A percentile compares a stretch with the other conserved stretches of the same genome.
These are phyloP conservation scores for Microctonus brassicae DNA, from an alignment of 2,888 invertebrate genomes.

Conservation along the genomic window DNA sequence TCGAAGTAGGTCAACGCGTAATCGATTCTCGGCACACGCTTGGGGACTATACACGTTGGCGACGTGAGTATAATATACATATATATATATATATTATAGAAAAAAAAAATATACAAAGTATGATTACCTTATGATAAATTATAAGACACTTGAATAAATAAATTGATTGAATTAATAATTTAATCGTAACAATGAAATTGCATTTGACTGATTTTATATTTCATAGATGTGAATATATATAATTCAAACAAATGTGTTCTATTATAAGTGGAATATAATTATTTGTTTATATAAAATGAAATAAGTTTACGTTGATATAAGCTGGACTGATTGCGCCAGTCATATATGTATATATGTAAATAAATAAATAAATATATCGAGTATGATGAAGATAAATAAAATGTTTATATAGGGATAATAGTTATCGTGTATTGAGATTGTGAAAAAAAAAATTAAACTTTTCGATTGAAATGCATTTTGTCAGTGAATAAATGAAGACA, in stretches of 20 bases:
- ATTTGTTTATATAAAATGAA: background rate
- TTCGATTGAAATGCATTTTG: background rate
- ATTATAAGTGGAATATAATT: background rate
- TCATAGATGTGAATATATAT: background rate
- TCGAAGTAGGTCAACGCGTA: constrained; percentile 36
- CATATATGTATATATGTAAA: background rate
- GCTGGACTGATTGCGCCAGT: background rate
- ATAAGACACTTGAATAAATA: constrained; percentile 9
- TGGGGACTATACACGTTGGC: constrained; percentile 18
- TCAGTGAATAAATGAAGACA: background rate
- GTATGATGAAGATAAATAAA: no score
- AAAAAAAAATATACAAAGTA: background rate
- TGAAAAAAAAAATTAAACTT: no score
- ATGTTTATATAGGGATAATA: background rate
- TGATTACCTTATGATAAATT: background rate
- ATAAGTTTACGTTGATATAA: background rate
- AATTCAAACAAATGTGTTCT: background rate
- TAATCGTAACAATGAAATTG: background rate
- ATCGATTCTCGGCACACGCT: constrained; percentile 35
- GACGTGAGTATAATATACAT: constrained; percentile 5
- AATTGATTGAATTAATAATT: constrained; percentile 7
- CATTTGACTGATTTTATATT: background rate
- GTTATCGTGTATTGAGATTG: background rate
- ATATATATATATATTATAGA: background rate
- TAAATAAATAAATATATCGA: no score